Conservation (phyloP, 2,888 invertebrate genomes). For the Ophion slaviceki region DNA sequence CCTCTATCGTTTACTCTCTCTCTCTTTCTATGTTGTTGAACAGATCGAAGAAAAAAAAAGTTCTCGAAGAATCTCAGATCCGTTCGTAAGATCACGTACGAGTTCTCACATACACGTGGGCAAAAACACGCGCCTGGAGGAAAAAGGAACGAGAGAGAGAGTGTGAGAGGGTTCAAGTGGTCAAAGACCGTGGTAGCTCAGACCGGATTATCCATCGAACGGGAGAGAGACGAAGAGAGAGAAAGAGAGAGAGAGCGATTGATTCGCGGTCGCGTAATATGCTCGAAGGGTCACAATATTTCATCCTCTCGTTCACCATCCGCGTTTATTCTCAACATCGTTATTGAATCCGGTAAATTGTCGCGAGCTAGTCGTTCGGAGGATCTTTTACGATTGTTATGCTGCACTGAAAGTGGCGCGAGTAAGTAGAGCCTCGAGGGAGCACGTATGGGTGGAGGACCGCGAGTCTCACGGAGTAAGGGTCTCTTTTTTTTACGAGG, state of each 20-base stretch:
- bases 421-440: not conserved
- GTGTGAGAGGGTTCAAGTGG: conserved; percentile 54
- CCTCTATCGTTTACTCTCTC: not conserved
- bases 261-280: conserved; percentile 22
- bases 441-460: not conserved
- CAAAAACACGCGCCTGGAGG: conserved; percentile 10
- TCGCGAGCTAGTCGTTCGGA: not conserved
- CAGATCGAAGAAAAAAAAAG: not conserved
- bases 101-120: conserved; percentile 35
- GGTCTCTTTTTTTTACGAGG: conserved; percentile 29
- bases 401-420: not conserved
- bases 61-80: conserved; percentile 34
- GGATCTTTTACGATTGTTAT: conserved; percentile 19
- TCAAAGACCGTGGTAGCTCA: conserved; percentile 57
- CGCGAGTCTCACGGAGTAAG: not conserved
- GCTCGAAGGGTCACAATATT: conserved; percentile 13
- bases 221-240: conserved; percentile 15
- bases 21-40: not conserved
- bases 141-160: conserved; percentile 8
- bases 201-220: conserved; percentile 47
- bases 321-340: conserved; percentile 14
- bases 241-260: conserved; percentile 13
- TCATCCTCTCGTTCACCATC: conserved; percentile 26
- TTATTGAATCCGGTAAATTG: conserved; percentile 13
- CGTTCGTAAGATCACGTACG: conserved; percentile 35